Percentiles rank a stretch among this genome's conserved stretches.
These are phyloP conservation scores for Apoderus coryli DNA, from an alignment of 2,888 invertebrate genomes.

Conservation along the genomic window DNA sequence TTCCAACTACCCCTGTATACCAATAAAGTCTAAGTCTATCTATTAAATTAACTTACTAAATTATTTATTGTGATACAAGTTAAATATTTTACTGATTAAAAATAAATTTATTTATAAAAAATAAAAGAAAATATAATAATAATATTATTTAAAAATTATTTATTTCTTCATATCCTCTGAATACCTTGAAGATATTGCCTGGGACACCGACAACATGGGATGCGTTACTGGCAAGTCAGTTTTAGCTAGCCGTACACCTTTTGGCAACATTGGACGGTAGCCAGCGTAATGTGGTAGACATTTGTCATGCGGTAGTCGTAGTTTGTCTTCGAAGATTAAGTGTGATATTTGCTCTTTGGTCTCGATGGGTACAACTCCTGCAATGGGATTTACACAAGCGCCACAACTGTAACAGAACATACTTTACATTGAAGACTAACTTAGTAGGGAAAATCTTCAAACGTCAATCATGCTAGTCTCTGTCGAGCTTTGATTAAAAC, in stretches of 20 bases:
- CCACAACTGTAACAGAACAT: constrained; percentile 26
- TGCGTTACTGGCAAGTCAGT: constrained; percentile 23
- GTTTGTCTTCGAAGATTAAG: constrained; percentile 24
- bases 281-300: constrained; percentile 27
- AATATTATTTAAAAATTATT: no score
- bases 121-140: no score
- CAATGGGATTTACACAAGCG: constrained; percentile 24
- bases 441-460: no score
- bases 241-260: constrained; percentile 24
- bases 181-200: constrained; percentile 25
- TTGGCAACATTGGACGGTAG: constrained; percentile 24
- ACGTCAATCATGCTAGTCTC: no score
- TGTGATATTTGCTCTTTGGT: constrained; percentile 24
- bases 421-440: no score
- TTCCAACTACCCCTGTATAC: no score
- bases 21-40: no score
- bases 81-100: no score
- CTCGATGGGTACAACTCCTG: constrained; percentile 23
- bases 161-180: constrained; percentile 15
- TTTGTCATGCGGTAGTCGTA: constrained; percentile 29
- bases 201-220: constrained; percentile 26
- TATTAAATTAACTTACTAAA: no score
- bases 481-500: no score
- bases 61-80: no score
- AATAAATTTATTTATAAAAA: no score